Conservation (phyloP, 1,140 invertebrate species). For the Drosophila ironensis region DNA sequence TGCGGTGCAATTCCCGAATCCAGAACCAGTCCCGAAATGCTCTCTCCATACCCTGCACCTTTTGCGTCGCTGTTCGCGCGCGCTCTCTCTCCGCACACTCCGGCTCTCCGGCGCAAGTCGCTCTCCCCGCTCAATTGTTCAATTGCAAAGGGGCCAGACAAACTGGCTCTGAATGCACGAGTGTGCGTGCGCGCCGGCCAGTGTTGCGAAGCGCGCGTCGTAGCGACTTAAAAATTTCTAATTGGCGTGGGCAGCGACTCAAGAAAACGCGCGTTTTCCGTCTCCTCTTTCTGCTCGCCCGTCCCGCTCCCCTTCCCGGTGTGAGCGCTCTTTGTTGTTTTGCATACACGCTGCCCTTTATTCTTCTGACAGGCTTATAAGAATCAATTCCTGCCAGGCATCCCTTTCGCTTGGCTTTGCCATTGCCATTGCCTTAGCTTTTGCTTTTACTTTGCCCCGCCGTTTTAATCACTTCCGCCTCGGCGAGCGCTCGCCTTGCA, state of each 20-base stretch:
- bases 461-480: slow-evolving; percentile 64
- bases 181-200: slow-evolving; percentile 30
- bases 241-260: slow-evolving; percentile 58
- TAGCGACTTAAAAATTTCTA: slow-evolving; percentile 68
- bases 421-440: no score
- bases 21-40: slow-evolving; percentile 22
- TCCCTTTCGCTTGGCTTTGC: no score
- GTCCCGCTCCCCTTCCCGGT: not conserved
- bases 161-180: slow-evolving; percentile 39
- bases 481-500: slow-evolving; percentile 23
- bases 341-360: not conserved
- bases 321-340: slow-evolving; percentile 8
- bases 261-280: slow-evolving; percentile 43
- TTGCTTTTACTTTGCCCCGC: slow-evolving; percentile 14
- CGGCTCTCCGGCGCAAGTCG: slow-evolving; percentile 55
- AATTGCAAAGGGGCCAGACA: slow-evolving; percentile 42
- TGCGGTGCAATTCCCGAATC: no score
- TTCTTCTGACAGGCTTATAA: not conserved
- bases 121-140: slow-evolving; percentile 59
- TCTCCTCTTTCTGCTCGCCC: not conserved
- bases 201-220: no score
- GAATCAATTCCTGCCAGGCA: slow-evolving; percentile 52
- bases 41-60: slow-evolving; percentile 42
- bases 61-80: slow-evolving; percentile 55
- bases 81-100: slow-evolving; percentile 13